phyloP scores from a whole-genome alignment of 1,140 invertebrate genomes.

The Drosophila burlai region DNA sequence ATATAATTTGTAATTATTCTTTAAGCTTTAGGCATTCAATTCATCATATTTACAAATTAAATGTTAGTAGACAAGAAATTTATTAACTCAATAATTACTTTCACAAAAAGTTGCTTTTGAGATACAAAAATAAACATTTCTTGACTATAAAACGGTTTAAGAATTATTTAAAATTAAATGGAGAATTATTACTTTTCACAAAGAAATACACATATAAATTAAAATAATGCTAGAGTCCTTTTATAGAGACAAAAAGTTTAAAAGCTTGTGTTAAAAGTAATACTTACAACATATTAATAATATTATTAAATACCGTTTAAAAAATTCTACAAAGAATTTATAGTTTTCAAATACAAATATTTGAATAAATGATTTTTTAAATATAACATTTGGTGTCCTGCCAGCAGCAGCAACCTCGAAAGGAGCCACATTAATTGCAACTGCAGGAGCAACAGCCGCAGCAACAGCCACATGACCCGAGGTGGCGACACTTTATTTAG shows the following conservation, averaged over 20 bases:
- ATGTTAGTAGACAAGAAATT: neutral
- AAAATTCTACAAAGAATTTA: no score
- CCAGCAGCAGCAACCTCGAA: constrained; percentile 9
- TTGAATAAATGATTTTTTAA: no score
- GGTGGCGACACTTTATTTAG: constrained; percentile 66
- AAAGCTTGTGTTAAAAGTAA: no score
- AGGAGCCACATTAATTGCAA: constrained; percentile 8
- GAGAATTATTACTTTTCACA: neutral
- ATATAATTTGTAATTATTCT: no score
- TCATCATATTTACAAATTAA: no score
- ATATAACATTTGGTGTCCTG: neutral
- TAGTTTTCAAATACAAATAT: no score
- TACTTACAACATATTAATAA: no score
- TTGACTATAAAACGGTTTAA: neutral
- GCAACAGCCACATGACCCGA: constrained; percentile 12
- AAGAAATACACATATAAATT: neutral
- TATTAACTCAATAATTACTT: no score
- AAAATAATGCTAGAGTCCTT: neutral
- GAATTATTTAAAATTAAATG: no score
- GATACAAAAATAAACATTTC: neutral
- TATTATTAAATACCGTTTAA: no score
- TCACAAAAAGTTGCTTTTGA: neutral
- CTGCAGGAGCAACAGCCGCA: constrained; percentile 3
- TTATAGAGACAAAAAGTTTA: no score
- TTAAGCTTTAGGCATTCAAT: no score